Conservation (phyloP, 2,113 vertebrate genomes). For the Tamias sibiricus region DNA sequence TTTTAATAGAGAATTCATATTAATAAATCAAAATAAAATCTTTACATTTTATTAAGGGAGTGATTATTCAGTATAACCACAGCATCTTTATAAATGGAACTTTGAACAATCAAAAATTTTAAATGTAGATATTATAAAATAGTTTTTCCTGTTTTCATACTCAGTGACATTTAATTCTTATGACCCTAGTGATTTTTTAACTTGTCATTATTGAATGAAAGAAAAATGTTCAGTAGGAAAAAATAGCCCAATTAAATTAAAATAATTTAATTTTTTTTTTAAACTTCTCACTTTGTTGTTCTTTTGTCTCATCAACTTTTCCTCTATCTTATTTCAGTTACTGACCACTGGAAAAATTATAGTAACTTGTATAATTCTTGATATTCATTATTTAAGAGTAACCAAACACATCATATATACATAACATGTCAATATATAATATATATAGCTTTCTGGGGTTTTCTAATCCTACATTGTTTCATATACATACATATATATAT, state of each 20-base stretch:
- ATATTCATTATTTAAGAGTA: neutral
- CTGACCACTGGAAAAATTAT: neutral
- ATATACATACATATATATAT: neutral
- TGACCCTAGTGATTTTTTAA: neutral
- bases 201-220: neutral
- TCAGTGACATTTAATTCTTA: neutral
- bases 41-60: neutral
- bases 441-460: neutral
- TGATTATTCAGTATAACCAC: neutral
- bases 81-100: neutral
- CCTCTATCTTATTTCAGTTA: neutral
- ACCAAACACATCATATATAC: neutral
- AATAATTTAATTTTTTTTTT: neutral
- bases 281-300: neutral
- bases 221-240: neutral
- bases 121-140: neutral
- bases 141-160: neutral
- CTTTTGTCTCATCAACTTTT: neutral
- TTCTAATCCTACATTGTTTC: neutral
- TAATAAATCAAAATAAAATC: neutral
- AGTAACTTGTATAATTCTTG: rapidly evolving
- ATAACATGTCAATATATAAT: neutral
- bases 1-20: neutral
- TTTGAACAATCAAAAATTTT: neutral
- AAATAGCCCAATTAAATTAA: neutral